Evolutionary conservation across 2,113 vertebrate species (phyloP).

Genomic region (Microcebus tavaratra): DNA sequence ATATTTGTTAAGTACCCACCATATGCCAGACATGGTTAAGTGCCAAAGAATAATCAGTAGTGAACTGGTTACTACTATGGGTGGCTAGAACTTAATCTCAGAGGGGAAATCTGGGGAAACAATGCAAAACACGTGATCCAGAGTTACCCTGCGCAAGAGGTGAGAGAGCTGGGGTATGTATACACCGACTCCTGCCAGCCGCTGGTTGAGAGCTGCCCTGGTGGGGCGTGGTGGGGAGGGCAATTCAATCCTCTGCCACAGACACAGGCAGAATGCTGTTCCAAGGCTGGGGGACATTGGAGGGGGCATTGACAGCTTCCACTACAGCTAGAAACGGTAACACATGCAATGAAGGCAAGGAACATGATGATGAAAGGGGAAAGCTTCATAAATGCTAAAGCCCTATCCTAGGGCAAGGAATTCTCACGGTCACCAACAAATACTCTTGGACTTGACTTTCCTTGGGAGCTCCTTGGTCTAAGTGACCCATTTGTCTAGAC

Average conservation of each 20-base stretch:
- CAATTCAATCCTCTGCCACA: background rate
- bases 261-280: background rate
- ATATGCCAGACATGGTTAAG: background rate
- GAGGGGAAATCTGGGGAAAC: background rate
- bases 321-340: background rate
- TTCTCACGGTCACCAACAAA: background rate
- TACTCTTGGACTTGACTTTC: background rate
- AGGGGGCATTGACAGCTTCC: background rate
- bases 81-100: background rate
- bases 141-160: background rate
- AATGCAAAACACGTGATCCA: background rate
- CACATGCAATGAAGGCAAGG: background rate
- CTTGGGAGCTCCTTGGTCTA: background rate
- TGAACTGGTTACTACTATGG: background rate
- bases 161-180: background rate
- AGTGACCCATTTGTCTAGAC: background rate
- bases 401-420: background rate
- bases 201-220: background rate
- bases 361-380: background rate
- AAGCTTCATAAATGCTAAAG: background rate
- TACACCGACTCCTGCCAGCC: background rate
- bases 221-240: no score
- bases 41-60: background rate
- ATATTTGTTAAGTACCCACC: background rate
- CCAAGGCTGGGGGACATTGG: background rate